A percentile compares a stretch with the other conserved stretches of the same genome.
Evolutionary conservation across 2,888 invertebrate species (phyloP).

Genomic region (Eupithecia subumbrata): DNA sequence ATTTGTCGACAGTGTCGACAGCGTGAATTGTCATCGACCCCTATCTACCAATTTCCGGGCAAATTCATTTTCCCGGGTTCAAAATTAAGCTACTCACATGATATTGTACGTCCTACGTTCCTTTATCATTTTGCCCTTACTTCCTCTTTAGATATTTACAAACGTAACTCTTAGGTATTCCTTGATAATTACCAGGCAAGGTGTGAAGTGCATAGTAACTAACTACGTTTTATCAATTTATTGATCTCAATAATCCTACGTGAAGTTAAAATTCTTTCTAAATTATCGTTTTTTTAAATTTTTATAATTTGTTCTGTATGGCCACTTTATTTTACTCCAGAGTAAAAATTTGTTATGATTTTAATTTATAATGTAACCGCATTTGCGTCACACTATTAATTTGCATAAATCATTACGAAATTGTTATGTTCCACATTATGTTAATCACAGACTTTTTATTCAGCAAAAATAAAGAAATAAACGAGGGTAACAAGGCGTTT

Average conservation of each 20-base stretch:
- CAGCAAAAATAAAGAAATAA: constrained; percentile 1
- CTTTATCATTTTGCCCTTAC: not conserved
- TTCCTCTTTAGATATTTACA: not conserved
- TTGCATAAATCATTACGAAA: constrained; percentile 4
- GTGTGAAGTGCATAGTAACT: not conserved
- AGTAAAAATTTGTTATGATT: not conserved
- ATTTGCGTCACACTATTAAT: not conserved
- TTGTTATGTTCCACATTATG: constrained; percentile 2
- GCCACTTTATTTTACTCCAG: not conserved
- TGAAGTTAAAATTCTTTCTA: not conserved
- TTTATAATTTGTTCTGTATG: not conserved
- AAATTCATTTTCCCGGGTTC: not conserved
- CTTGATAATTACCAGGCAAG: not conserved
- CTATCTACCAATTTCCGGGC: not conserved
- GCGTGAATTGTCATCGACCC: too few relatives aligned
- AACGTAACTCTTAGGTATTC: not conserved
- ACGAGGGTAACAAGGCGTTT: constrained; percentile 11
- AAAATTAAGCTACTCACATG: not conserved
- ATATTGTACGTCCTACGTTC: not conserved
- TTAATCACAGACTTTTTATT: not conserved
- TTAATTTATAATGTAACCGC: not conserved
- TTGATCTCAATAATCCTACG: not conserved
- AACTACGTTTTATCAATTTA: not conserved
- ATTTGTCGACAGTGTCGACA: too few relatives aligned
- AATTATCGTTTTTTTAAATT: not conserved